phyloP scores from a whole-genome alignment of 37 sponge, comb jelly and placozoan genomes.

The Diacarnus erythraeanus region DNA sequence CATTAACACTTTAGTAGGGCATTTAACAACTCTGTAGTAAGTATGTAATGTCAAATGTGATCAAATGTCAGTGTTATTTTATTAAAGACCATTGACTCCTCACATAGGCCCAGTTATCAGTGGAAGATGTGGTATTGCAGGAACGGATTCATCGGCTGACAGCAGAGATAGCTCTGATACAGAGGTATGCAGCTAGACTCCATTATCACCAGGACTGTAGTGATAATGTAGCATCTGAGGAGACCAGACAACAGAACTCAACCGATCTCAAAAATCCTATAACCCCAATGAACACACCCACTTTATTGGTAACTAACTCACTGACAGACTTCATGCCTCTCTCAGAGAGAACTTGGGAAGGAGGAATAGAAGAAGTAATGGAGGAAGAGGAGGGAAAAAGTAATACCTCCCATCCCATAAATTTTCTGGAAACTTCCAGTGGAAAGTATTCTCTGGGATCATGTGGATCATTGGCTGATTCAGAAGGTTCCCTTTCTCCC shows the following conservation, averaged over 20 bases:
- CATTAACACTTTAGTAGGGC: too few relatives aligned
- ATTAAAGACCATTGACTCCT: too few relatives aligned
- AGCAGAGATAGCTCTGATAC: background rate
- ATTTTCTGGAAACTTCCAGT: background rate
- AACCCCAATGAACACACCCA: background rate
- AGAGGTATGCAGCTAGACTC: background rate
- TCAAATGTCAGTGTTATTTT: too few relatives aligned
- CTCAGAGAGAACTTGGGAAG: background rate
- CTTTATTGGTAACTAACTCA: background rate
- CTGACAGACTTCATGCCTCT: background rate
- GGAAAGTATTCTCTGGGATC: background rate
- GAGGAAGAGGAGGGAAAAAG: background rate
- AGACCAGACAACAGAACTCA: too few relatives aligned
- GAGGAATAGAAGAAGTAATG: background rate
- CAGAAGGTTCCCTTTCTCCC: background rate
- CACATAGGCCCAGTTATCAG: constrained; percentile 30
- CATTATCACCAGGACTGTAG: background rate
- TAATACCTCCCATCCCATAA: too few relatives aligned
- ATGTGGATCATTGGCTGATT: background rate
- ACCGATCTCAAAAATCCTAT: too few relatives aligned
- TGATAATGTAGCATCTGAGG: too few relatives aligned
- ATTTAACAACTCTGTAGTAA: too few relatives aligned
- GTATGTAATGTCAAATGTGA: too few relatives aligned
- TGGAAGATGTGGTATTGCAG: constrained; percentile 23
- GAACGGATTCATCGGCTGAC: constrained; percentile 20